Percentiles rank a stretch among this genome's conserved stretches.
phyloP scores from a whole-genome alignment of 2,888 invertebrate genomes.

The Lasioglossum malachurum region DNA sequence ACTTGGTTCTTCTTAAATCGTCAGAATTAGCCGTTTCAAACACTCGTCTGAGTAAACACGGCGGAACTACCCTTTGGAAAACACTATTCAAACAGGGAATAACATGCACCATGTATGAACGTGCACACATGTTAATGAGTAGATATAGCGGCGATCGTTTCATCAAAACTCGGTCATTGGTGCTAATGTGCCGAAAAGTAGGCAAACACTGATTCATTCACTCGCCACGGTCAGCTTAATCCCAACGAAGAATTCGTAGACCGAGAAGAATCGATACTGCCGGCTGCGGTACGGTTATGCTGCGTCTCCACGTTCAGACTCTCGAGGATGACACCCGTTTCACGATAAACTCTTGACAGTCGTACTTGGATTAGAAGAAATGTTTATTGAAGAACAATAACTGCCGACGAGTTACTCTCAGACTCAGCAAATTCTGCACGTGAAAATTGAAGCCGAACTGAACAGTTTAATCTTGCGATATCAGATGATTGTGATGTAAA shows the following conservation, averaged over 20 bases:
- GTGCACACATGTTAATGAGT: slow-evolving; percentile 19
- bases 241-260: slow-evolving; percentile 24
- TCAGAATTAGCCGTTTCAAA: not conserved
- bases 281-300: slow-evolving; percentile 36
- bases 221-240: slow-evolving; percentile 19
- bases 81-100: slow-evolving; percentile 14
- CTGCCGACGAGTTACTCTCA: not conserved
- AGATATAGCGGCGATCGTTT: not conserved
- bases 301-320: not conserved
- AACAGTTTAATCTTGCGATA: too few relatives aligned
- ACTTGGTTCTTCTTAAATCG: not conserved
- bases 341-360: not conserved
- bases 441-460: too few relatives aligned
- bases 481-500: too few relatives aligned
- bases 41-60: not conserved
- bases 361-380: not conserved
- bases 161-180: slow-evolving; percentile 43
- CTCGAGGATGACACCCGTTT: not conserved
- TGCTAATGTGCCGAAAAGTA: slow-evolving; percentile 12
- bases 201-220: slow-evolving; percentile 25
- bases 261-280: slow-evolving; percentile 60
- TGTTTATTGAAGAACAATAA: not conserved
- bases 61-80: not conserved
- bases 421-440: not conserved
- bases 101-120: slow-evolving; percentile 4